Conservation (phyloP, 2,113 vertebrate genomes). For the Nothocercus nigrocapillus region DNA sequence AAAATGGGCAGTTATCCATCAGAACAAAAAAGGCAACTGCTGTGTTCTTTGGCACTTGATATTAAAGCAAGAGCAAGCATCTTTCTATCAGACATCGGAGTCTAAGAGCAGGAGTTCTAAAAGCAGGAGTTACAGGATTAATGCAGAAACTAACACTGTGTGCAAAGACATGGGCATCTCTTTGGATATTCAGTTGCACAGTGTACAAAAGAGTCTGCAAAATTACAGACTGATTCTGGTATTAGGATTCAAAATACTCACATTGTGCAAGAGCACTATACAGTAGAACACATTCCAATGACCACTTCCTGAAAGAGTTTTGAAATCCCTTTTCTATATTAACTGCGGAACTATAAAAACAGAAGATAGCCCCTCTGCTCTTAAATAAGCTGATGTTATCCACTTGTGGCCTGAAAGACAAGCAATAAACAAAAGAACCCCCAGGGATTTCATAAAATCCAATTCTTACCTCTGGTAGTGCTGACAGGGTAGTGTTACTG, state of each 20-base stretch:
- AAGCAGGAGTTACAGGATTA: not conserved
- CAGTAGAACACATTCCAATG: not conserved
- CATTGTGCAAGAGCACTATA: not conserved
- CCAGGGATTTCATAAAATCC: not conserved
- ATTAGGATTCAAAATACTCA: not conserved
- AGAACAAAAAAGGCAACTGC: not conserved
- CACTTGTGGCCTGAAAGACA: not conserved
- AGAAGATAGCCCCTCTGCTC: not conserved
- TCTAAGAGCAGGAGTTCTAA: not conserved
- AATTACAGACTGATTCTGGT: not conserved
- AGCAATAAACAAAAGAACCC: not conserved
- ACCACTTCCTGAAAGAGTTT: slow-evolving; percentile 57
- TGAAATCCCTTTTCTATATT: slow-evolving; percentile 45
- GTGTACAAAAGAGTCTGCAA: not conserved
- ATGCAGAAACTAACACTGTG: not conserved
- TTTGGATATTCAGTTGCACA: not conserved
- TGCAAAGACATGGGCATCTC: not conserved
- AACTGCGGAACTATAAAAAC: slow-evolving; percentile 3
- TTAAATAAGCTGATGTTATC: not conserved
- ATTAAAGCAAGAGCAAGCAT: not conserved
- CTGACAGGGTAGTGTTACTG: not conserved
- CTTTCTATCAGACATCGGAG: not conserved
- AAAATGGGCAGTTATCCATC: not conserved
- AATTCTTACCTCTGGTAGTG: not conserved
- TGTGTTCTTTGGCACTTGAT: not conserved